phyloP scores from a whole-genome alignment of 64 coral and sea anemone genomes.

The Montipora efflorescens region DNA sequence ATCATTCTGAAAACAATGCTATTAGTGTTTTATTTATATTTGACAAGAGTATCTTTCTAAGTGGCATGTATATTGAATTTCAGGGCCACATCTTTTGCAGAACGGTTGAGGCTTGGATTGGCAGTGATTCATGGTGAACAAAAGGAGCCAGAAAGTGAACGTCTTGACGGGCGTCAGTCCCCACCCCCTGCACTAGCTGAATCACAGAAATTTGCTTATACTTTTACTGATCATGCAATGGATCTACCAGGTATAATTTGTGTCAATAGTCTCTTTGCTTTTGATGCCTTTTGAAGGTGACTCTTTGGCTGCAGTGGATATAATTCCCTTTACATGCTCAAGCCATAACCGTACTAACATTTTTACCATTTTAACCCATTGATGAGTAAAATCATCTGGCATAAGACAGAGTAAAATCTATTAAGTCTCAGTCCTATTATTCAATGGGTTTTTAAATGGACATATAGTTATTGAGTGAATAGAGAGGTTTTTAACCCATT shows the following conservation, averaged over 20 bases:
- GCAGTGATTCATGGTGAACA: constrained; percentile 98
- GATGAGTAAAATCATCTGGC: too few species aligned
- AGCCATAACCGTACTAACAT: too few species aligned
- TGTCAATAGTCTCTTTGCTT: too few species aligned
- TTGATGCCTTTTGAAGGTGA: background rate
- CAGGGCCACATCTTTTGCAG: constrained; percentile 99
- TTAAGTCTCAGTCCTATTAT: too few species aligned
- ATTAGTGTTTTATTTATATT: background rate
- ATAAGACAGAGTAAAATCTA: too few species aligned
- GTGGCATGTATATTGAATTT: background rate
- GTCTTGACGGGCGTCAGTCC: constrained; percentile 91
- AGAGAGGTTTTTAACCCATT: too few species aligned
- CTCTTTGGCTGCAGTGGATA: background rate
- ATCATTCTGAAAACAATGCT: background rate
- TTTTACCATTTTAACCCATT: too few species aligned
- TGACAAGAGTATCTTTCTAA: background rate
- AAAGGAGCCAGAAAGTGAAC: constrained; percentile 82
- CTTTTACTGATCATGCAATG: constrained; percentile 42
- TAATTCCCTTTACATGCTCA: background rate
- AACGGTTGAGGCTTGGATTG: constrained; percentile 90
- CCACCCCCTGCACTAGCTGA: constrained; percentile 84
- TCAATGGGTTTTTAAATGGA: too few species aligned
- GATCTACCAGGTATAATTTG: constrained; percentile 75
- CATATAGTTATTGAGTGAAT: too few species aligned
- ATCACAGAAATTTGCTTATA: constrained; percentile 74